Percentiles rank a stretch among this genome's conserved stretches.
Evolutionary conservation across 2,888 invertebrate species (phyloP).

Genomic region (Leptopterna dolabrata): DNA sequence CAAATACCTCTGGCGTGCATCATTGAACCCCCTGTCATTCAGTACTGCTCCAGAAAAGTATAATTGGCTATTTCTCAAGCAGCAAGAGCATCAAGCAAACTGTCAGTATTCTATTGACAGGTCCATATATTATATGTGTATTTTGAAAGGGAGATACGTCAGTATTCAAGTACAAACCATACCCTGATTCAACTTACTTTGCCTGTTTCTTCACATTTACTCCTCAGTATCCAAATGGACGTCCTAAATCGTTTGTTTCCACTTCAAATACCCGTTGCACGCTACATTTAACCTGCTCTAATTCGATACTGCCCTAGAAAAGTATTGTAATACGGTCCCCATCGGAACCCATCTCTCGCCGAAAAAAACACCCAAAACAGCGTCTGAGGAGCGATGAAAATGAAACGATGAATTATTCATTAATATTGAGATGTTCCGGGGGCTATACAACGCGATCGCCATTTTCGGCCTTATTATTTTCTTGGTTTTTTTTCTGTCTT

Average conservation of each 20-base stretch:
- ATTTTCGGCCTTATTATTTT: conserved; percentile 26
- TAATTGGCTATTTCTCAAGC: too few species aligned
- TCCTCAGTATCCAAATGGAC: background rate
- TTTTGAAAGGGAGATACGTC: too few species aligned
- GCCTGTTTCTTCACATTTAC: too few species aligned
- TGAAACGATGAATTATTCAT: conserved; percentile 41
- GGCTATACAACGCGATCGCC: conserved; percentile 38
- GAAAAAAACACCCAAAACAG: background rate
- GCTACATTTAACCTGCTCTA: background rate
- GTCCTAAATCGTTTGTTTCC: background rate
- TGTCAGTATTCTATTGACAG: too few species aligned
- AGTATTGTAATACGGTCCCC: background rate
- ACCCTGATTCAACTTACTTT: too few species aligned
- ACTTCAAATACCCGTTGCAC: background rate
- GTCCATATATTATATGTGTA: too few species aligned
- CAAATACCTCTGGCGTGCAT: background rate
- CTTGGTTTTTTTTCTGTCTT: background rate
- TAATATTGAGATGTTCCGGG: conserved; percentile 40
- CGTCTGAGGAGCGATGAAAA: conserved; percentile 33
- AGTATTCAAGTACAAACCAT: too few species aligned
- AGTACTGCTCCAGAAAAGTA: background rate
- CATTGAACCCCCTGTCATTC: background rate
- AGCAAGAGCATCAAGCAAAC: too few species aligned
- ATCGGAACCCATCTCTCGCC: background rate
- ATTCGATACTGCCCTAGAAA: background rate